phyloP scores from a whole-genome alignment of 2,113 vertebrate genomes.

The Rhegmatorhina hoffmannsi region DNA sequence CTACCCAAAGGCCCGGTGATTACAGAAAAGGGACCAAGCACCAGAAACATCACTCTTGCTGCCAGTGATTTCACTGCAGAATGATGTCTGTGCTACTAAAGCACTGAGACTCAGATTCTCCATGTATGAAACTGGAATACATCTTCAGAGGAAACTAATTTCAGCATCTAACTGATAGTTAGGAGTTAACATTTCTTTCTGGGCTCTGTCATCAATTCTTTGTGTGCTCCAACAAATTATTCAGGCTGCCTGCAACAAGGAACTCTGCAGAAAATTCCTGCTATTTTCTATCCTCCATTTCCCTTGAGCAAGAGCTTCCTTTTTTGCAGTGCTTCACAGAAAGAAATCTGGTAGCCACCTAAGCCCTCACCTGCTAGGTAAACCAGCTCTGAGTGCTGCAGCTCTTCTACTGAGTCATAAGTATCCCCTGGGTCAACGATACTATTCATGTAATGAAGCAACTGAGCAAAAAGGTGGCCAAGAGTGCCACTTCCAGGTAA shows the following conservation, averaged over 20 bases:
- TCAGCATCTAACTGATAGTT: neutral
- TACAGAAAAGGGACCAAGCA: neutral
- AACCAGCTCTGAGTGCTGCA: neutral
- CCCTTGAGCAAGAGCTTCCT: neutral
- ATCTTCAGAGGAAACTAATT: neutral
- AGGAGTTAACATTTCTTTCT: neutral
- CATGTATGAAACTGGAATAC: neutral
- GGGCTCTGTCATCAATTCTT: neutral
- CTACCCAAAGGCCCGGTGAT: neutral
- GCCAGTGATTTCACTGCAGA: neutral
- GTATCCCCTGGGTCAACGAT: rapidly evolving
- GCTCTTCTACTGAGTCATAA: neutral
- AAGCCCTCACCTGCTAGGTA: neutral
- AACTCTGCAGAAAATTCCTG: neutral
- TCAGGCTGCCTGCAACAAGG: neutral
- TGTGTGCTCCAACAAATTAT: neutral
- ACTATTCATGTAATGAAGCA: neutral
- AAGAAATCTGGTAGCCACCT: neutral
- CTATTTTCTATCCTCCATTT: neutral
- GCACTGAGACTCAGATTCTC: neutral
- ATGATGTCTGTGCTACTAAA: neutral
- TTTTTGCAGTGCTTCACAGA: neutral
- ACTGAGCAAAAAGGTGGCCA: neutral
- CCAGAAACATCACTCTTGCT: neutral
- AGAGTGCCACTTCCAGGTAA: neutral